Evolutionary conservation across 2,888 invertebrate species (phyloP).

Genomic region (Leptinotarsa rubiginosa): DNA sequence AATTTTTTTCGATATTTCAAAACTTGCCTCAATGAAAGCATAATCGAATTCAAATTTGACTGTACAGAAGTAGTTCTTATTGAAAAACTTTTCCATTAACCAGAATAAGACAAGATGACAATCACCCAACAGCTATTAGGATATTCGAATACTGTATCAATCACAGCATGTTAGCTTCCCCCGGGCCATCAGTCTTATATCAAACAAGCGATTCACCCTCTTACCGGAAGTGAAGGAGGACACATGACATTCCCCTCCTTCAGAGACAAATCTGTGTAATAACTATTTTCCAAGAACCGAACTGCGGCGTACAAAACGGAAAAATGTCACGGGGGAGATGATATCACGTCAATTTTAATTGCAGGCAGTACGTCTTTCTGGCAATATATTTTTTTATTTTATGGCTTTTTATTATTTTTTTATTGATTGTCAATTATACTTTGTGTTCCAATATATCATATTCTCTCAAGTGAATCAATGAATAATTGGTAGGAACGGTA

Average conservation of each 20-base stretch:
- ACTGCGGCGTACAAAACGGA: slow-evolving; percentile 51
- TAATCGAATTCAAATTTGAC: too few species aligned
- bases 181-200: slow-evolving; percentile 58
- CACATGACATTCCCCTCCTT: slow-evolving; percentile 35
- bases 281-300: slow-evolving; percentile 58
- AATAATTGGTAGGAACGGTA: too few species aligned
- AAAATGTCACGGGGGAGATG: slow-evolving; percentile 49
- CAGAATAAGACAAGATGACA: slow-evolving; percentile 40
- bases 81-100: slow-evolving; percentile 33
- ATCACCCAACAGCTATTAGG: slow-evolving; percentile 50
- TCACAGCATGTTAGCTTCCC: slow-evolving; percentile 56
- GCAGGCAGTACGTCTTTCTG: slow-evolving; percentile 26
- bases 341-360: slow-evolving; percentile 52
- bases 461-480: too few species aligned
- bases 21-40: too few species aligned
- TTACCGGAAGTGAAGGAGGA: slow-evolving; percentile 45
- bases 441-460: neutral
- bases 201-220: slow-evolving; percentile 53
- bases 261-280: slow-evolving; percentile 61
- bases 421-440: neutral
- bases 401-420: neutral
- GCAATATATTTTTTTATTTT: slow-evolving; percentile 3
- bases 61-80: too few species aligned
- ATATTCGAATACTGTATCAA: slow-evolving; percentile 59
- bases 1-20: too few species aligned